A percentile compares a stretch with the other conserved stretches of the same genome.
These are phyloP conservation scores for Platynereis dumerilii DNA, from an alignment of 2,888 invertebrate species.

Conservation along the genomic window DNA sequence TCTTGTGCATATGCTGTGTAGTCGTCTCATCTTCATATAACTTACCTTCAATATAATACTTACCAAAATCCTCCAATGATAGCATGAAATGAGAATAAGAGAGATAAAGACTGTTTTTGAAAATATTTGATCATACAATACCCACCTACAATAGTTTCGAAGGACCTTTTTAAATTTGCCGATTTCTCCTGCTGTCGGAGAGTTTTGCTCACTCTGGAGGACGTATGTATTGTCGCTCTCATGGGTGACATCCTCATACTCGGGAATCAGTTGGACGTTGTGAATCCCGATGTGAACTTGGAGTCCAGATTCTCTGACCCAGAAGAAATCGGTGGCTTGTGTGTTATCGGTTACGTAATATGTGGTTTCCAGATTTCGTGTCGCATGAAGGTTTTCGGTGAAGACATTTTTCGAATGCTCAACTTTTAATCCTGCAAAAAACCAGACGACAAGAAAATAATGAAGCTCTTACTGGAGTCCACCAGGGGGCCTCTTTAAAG, in stretches of 20 bases:
- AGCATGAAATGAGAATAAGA: no score
- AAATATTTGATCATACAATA: neutral
- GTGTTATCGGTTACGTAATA: slow-evolving; percentile 54
- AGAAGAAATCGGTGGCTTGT: slow-evolving; percentile 52
- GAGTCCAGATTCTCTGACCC: slow-evolving; percentile 54
- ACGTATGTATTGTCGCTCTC: slow-evolving; percentile 51
- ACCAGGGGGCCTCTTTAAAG: no score
- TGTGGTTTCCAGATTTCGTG: slow-evolving; percentile 45
- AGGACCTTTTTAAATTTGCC: slow-evolving; percentile 43
- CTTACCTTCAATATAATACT: no score
- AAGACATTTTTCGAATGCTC: slow-evolving; percentile 53
- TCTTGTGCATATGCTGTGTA: no score
- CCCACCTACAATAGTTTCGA: slow-evolving; percentile 55
- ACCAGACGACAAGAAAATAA: neutral
- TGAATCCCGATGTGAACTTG: slow-evolving; percentile 53
- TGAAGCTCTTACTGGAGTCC: no score
- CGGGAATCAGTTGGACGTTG: slow-evolving; percentile 54
- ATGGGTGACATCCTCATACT: slow-evolving; percentile 55
- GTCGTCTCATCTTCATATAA: no score
- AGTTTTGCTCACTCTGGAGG: slow-evolving; percentile 28
- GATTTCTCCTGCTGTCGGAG: slow-evolving; percentile 38
- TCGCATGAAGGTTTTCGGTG: slow-evolving; percentile 50
- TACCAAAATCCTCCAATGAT: no score
- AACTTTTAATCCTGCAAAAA: slow-evolving; percentile 35
- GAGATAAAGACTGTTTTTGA: no score